These are phyloP conservation scores for Setipinna tenuifilis DNA, from an alignment of 2,797 vertebrate genomes.

Conservation along the genomic window DNA sequence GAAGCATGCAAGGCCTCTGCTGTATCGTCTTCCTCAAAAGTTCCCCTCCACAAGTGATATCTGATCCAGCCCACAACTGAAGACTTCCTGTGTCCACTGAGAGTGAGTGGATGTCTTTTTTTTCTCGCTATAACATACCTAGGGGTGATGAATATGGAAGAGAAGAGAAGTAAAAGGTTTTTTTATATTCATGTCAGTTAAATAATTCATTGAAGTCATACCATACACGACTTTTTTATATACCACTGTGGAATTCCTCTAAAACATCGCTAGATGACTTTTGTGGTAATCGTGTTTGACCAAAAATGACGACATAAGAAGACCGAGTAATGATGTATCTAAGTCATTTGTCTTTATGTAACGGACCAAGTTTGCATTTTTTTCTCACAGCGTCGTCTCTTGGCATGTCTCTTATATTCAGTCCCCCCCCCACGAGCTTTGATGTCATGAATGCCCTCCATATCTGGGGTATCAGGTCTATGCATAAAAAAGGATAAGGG, in stretches of 20 bases:
- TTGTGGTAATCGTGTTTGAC: not conserved
- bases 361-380: not conserved
- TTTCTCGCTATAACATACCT: not conserved
- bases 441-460: conserved; percentile 76
- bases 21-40: conserved; percentile 34
- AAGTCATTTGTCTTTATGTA: not conserved
- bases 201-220: no score
- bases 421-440: conserved; percentile 62
- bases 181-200: no score
- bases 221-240: no score
- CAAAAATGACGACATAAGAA: not conserved
- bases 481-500: conserved; percentile 69
- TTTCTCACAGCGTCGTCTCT: not conserved
- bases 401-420: conserved; percentile 47
- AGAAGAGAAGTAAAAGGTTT: no score
- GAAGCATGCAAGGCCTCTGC: conserved; percentile 25
- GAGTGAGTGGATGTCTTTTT: conserved; percentile 30
- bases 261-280: not conserved
- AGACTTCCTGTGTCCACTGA: conserved; percentile 20
- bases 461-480: conserved; percentile 75
- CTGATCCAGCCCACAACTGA: conserved; percentile 27
- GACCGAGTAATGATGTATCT: not conserved
- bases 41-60: conserved; percentile 17
- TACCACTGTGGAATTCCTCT: no score
- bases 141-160: no score